phyloP scores from a whole-genome alignment of 2,797 vertebrate species.

The Coregonus sp. region DNA sequence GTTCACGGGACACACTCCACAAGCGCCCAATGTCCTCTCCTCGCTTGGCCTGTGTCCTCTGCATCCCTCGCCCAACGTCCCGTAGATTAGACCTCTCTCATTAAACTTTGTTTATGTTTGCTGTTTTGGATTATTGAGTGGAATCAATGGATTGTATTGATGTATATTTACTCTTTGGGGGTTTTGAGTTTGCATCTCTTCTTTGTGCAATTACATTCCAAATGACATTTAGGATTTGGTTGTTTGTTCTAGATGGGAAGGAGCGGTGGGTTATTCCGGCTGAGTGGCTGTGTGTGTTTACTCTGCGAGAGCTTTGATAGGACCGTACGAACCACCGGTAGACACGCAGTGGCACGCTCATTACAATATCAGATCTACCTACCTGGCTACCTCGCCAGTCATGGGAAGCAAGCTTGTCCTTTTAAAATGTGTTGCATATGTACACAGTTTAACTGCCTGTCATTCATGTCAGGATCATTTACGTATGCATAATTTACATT shows the following conservation, averaged over 20 bases:
- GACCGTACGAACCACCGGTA: slow-evolving; percentile 14
- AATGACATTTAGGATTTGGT: slow-evolving; percentile 37
- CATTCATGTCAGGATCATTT: neutral
- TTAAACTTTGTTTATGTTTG: slow-evolving; percentile 46
- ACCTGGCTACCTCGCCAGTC: slow-evolving; percentile 2
- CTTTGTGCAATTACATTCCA: slow-evolving; percentile 38
- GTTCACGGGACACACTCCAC: slow-evolving; percentile 70
- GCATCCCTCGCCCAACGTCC: slow-evolving; percentile 32
- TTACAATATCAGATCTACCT: slow-evolving; percentile 28
- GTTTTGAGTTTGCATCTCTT: slow-evolving; percentile 36
- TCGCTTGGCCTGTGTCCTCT: slow-evolving; percentile 56
- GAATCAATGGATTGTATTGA: slow-evolving; percentile 45
- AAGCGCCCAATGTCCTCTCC: slow-evolving; percentile 49
- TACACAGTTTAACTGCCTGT: neutral
- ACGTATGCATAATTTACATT: neutral
- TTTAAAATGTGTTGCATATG: neutral
- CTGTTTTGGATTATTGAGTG: slow-evolving; percentile 48
- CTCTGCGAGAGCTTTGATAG: slow-evolving; percentile 13
- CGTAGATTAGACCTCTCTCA: slow-evolving; percentile 45
- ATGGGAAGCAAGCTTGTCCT: slow-evolving; percentile 19
- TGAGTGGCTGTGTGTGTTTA: slow-evolving; percentile 38
- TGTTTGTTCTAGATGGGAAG: slow-evolving; percentile 39
- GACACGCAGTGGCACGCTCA: slow-evolving; percentile 24
- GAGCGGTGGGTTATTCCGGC: slow-evolving; percentile 25
- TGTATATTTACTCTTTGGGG: slow-evolving; percentile 56